Evolutionary conservation across 2,113 vertebrate genomes (phyloP).

Genomic region (Chloropsis cyanopogon): DNA sequence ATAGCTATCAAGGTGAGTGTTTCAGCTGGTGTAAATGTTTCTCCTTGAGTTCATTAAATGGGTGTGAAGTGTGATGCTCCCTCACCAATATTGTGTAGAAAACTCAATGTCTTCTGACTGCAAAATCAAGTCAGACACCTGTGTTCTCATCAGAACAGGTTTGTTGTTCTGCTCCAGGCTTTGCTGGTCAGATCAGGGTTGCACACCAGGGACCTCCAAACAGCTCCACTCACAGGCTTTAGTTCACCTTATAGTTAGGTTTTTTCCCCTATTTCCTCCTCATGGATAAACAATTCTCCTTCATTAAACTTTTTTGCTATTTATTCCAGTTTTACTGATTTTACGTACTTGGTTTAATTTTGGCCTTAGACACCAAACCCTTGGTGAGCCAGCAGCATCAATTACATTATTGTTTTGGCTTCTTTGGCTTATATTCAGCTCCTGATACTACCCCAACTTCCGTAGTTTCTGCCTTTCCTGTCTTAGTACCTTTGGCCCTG

Average conservation of each 20-base stretch:
- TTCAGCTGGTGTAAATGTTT: not conserved
- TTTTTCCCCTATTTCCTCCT: rapidly evolving
- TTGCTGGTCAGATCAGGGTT: not conserved
- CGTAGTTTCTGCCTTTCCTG: not conserved
- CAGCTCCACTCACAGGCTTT: not conserved
- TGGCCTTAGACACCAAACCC: not conserved
- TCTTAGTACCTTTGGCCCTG: not conserved
- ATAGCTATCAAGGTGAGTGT: not conserved
- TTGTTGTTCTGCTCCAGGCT: not conserved
- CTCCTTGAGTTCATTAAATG: not conserved
- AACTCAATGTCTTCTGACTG: not conserved
- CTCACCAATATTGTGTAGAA: not conserved
- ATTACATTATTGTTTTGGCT: not conserved
- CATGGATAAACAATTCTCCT: not conserved
- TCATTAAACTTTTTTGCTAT: not conserved
- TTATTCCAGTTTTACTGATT: not conserved
- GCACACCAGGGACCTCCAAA: not conserved
- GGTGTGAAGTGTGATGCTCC: not conserved
- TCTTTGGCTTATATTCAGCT: not conserved
- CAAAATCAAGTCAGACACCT: not conserved
- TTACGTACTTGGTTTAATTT: not conserved
- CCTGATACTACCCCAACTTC: not conserved
- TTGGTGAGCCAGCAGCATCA: not conserved
- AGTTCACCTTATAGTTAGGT: not conserved
- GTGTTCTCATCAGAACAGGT: not conserved